A percentile compares a stretch with the other conserved stretches of the same genome.
Conservation (phyloP, 2,888 invertebrate species). For the Pyralis farinalis region DNA sequence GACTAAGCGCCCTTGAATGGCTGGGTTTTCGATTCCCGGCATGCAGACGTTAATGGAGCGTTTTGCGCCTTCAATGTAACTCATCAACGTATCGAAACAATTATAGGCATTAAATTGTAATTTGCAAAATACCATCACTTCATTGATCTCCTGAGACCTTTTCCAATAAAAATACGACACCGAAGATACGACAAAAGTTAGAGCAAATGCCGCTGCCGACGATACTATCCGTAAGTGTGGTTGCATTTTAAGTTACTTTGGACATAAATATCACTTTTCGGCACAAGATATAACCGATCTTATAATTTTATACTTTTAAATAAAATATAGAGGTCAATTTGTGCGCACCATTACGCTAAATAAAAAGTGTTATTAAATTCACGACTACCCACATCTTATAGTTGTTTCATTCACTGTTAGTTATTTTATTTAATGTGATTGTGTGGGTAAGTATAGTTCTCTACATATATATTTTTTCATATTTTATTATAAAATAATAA, state of each 20-base stretch:
- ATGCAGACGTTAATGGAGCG: conserved; percentile 63
- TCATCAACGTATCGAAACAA: conserved; percentile 68
- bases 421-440: neutral
- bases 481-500: too few relatives aligned
- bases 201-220: conserved; percentile 59
- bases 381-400: conserved; percentile 44
- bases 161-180: conserved; percentile 67
- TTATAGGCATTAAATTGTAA: conserved; percentile 66
- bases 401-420: neutral
- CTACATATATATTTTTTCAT: too few relatives aligned
- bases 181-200: conserved; percentile 65
- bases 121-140: conserved; percentile 77
- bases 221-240: conserved; percentile 56
- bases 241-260: conserved; percentile 65
- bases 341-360: conserved; percentile 28
- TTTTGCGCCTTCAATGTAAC: conserved; percentile 63
- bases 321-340: conserved; percentile 56
- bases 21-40: conserved; percentile 72
- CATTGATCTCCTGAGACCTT: conserved; percentile 57
- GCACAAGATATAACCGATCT: conserved; percentile 38
- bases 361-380: conserved; percentile 18
- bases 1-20: conserved; percentile 64
- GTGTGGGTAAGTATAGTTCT: too few relatives aligned
- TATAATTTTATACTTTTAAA: conserved; percentile 51
- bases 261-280: conserved; percentile 45